phyloP scores from a whole-genome alignment of 2,113 vertebrate species.

The Cromileptes altivelis region DNA sequence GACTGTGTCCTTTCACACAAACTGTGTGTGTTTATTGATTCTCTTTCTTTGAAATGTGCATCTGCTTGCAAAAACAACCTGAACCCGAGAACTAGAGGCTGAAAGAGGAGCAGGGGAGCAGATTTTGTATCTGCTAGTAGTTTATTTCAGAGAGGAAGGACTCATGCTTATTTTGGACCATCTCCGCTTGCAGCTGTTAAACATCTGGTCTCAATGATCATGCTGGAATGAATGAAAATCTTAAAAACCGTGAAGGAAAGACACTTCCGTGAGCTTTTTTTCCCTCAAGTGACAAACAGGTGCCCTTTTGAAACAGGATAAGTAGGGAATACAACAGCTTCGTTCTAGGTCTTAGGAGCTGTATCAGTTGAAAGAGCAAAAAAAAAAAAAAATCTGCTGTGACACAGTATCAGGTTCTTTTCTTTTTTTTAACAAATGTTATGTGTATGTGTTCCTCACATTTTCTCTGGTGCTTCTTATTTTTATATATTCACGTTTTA shows the following conservation, averaged over 20 bases:
- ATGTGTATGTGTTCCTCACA: neutral
- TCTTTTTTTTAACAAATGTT: no score
- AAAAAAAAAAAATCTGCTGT: constrained; percentile 25
- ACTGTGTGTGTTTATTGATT: neutral
- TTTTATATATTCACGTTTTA: neutral
- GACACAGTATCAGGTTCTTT: constrained; percentile 29
- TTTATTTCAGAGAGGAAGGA: constrained; percentile 50
- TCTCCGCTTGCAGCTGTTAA: constrained; percentile 75
- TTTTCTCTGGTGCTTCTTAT: neutral
- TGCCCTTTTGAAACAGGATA: constrained; percentile 79
- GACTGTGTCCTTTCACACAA: neutral
- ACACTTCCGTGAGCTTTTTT: constrained; percentile 59
- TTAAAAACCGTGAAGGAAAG: constrained; percentile 71
- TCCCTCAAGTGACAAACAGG: constrained; percentile 77
- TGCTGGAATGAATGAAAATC: constrained; percentile 70
- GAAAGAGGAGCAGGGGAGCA: constrained; percentile 20
- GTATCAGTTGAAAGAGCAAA: constrained; percentile 28
- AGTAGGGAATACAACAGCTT: constrained; percentile 49
- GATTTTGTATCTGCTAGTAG: constrained; percentile 39
- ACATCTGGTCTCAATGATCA: constrained; percentile 79
- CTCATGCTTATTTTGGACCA: constrained; percentile 18
- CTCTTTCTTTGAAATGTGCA: constrained; percentile 2
- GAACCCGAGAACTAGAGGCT: neutral
- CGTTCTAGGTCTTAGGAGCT: constrained; percentile 40
- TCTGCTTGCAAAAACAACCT: constrained; percentile 8